These are phyloP conservation scores for Styela clava DNA, from an alignment of 23 tunicate genomes.

Conservation along the genomic window DNA sequence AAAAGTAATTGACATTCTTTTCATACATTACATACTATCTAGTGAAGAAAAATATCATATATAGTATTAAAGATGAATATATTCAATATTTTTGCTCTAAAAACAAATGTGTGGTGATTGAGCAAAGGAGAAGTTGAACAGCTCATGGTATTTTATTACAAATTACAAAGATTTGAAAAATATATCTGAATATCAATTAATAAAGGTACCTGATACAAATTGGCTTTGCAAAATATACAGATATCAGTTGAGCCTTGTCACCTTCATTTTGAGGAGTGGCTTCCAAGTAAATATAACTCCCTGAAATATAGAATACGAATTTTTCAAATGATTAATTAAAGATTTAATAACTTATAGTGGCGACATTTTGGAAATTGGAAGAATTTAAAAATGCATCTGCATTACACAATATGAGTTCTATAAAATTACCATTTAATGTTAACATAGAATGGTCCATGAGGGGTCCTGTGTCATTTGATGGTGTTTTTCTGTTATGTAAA, in stretches of 20 bases:
- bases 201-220: conserved; percentile 73
- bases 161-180: no score
- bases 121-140: no score
- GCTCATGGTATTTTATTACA: no score
- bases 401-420: neutral
- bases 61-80: neutral
- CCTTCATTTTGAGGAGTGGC: conserved; percentile 66
- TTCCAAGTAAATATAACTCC: conserved; percentile 77
- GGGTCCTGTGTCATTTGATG: conserved; percentile 79
- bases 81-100: no score
- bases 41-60: neutral
- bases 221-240: conserved; percentile 55
- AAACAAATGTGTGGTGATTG: no score
- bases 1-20: neutral
- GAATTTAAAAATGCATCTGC: neutral
- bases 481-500: conserved; percentile 49
- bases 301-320: conserved; percentile 22
- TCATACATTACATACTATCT: neutral
- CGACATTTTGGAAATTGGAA: neutral
- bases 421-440: conserved; percentile 52
- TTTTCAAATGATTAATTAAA: conserved; percentile 3
- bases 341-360: no score
- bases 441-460: conserved; percentile 59
- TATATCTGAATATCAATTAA: no score
- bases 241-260: conserved; percentile 43